Evolutionary conservation across 2,113 vertebrate genomes (phyloP).

Genomic region (Chiloscyllium plagiosum): DNA sequence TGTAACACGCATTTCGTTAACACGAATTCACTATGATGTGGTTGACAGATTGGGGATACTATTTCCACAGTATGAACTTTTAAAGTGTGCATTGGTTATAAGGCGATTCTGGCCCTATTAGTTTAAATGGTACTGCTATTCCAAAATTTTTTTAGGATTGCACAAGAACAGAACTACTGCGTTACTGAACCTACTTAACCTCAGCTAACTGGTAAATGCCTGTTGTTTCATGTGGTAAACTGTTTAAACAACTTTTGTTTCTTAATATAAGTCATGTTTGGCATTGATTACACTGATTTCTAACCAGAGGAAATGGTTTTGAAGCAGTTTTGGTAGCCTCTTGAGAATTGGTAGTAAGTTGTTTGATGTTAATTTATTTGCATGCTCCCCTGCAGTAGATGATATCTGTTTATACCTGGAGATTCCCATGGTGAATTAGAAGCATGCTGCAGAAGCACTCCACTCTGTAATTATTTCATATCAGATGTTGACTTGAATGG

Average conservation of each 20-base stretch:
- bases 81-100: too few species aligned
- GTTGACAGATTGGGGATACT: too few species aligned
- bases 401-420: conserved; percentile 98
- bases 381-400: conserved; percentile 86
- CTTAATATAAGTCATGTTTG: not conserved
- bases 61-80: too few species aligned
- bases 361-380: conserved; percentile 98
- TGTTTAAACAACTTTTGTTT: not conserved
- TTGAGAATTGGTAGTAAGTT: conserved; percentile 65
- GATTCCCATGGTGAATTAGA: conserved; percentile 97
- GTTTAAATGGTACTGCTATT: too few species aligned
- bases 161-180: too few species aligned
- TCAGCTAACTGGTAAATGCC: not conserved
- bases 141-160: too few species aligned
- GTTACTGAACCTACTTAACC: not conserved
- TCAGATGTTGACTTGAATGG: conserved; percentile 95
- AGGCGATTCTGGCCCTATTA: too few species aligned
- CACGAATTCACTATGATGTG: too few species aligned
- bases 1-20: too few species aligned
- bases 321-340: conserved; percentile 29
- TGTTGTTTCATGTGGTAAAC: not conserved
- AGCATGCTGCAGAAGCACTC: conserved; percentile 90
- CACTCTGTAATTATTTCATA: conserved; percentile 98
- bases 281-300: not conserved
- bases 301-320: not conserved